Evolutionary conservation across 2,113 vertebrate genomes (phyloP), one percentile per base, ranked within the genome.

Genomic region (Sinocyclocheilus anshuiensis): DNA sequence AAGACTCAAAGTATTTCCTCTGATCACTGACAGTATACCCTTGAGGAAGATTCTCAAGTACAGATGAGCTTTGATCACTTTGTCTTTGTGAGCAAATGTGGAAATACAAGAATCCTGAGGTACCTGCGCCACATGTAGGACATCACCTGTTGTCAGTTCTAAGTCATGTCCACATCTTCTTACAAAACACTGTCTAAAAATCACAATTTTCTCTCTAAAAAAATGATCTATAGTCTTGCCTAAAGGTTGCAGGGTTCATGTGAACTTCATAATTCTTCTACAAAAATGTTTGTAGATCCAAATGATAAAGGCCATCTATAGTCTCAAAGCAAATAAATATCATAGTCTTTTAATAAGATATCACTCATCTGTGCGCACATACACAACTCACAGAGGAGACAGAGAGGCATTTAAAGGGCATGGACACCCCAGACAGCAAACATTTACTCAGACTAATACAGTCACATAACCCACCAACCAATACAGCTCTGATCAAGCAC

Each of bases 341-440:
- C 4, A 36, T 22, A 59, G 24, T 48, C 24, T 48, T 29, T 76
- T 61, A 45, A 63, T 76, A 76, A 76, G 71, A 84, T 42, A 59
- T 61, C 13, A 61, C 15, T 61, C 53, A 76, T 72, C 83, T 39
- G n/a, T 16, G 71, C 0, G 15, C 26, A 22, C 26, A 76, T 42
- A 42, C 24, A 29, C 12, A 7, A 11, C 71, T 76, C 53, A 48
- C n/a, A 45, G 48, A 84, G 33, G 39, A 61, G 79, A 81, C n/a
- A 81, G 59, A 45, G 53, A 76, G 71, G 53, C 71, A 61, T 84
- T 75, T 61, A 84, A 84, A 76, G 55, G 36, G 69, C 72, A 75
- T 0, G 11, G 22, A 76, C 53, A 61, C 36, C 24, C 22, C 83
- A 57, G 83, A 84, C 53, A 45, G 55, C 55, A 84, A 76, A 76